Evolutionary conservation across 2,797 vertebrate species (phyloP), one percentile per base, ranked within the genome.

Genomic region (Gouania willdenowi): DNA sequence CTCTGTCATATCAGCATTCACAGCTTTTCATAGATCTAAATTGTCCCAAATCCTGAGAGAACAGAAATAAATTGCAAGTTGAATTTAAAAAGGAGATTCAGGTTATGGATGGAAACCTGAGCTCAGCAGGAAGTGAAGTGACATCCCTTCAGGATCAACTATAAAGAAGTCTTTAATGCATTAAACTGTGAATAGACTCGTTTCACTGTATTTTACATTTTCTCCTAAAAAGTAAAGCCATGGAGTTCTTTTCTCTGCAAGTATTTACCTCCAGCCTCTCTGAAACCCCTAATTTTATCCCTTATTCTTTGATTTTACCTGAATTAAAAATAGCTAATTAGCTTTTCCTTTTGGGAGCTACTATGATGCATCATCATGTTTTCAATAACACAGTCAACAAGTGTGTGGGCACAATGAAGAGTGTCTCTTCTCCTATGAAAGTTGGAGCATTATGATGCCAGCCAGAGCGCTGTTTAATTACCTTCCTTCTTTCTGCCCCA

Each of bases 401-500:
- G 51, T 61, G 62, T 51, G 39, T 47, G 38, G 32, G 25, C 22
- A 32, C 8, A 5, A 11, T 17, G 6, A 11, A 16, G 36, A 29
- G 28, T 18, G 52, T 45, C 36, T 57, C 12, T 24, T 49, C 61
- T 71, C 50, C 65, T 47, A 60, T 52, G 66, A 59, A 79, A 68
- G 56, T 55, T 54, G 55, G 52, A 76, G 27, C 54, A 71, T 66
- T 49, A 52, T 36, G 49, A 71, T 55, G 33, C 63, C 47, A 74
- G 81, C 77, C 51, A 75, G 73, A 65, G 71, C 59, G 78, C 77
- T 47, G 68, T 87, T 90, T 89, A 88, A 91, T 90, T 91, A 89
- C 86, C 82, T 15, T 59, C 89, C 85, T 80, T 83, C 85, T 88
- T 82, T 89, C 75, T 64, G 75, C 86, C 78, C 82, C 78, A 90